Conservation (phyloP, 2,888 invertebrate genomes). For the Spodoptera exigua region DNA sequence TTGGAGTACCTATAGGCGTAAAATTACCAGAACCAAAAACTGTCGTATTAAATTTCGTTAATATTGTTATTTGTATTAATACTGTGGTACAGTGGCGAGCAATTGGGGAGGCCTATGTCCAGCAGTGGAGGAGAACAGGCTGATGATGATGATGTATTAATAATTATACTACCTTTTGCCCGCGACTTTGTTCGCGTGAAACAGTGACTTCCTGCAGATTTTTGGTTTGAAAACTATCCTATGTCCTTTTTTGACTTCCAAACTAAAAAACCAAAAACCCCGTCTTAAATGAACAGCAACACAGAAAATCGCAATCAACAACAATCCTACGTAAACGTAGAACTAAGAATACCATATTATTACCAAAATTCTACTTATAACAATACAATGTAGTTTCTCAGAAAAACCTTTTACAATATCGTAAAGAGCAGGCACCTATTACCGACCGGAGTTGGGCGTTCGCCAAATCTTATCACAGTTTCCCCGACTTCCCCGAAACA, state of each 20-base stretch:
- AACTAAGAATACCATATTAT: conserved; percentile 9
- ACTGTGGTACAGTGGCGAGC: too few species aligned
- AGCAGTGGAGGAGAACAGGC: too few species aligned
- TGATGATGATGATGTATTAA: too few species aligned
- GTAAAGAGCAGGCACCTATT: conserved; percentile 22
- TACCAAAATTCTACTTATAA: conserved; percentile 22
- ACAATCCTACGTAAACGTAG: neutral
- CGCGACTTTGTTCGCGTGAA: too few species aligned
- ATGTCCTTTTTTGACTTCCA: too few species aligned
- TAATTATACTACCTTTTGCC: too few species aligned
- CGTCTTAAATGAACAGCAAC: too few species aligned
- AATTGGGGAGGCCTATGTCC: too few species aligned
- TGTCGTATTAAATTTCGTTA: conserved; percentile 10
- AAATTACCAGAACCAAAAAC: conserved; percentile 18
- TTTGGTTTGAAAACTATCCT: too few species aligned
- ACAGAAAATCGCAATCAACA: neutral
- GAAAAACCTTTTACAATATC: conserved; percentile 36
- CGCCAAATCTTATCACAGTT: conserved; percentile 27
- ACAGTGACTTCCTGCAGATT: too few species aligned
- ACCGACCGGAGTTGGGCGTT: conserved; percentile 39
- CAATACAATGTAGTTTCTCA: conserved; percentile 24
- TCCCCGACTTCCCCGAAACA: conserved; percentile 38
- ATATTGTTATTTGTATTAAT: too few species aligned
- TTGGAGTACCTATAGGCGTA: conserved; percentile 10
- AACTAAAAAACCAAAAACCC: too few species aligned